Evolutionary conservation across 2,888 invertebrate genomes (phyloP).

Genomic region (Apamea anceps): DNA sequence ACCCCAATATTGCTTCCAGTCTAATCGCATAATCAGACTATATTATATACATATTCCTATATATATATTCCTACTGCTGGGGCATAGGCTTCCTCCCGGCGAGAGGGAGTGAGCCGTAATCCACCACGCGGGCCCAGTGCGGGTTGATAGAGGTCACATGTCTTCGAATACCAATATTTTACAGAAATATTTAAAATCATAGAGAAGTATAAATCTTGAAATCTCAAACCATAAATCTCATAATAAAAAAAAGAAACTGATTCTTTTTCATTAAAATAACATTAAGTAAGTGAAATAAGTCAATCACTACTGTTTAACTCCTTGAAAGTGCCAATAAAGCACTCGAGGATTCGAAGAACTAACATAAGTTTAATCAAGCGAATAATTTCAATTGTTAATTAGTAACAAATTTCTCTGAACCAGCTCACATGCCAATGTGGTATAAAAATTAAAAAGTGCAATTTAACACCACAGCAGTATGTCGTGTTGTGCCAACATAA

Average conservation of each 20-base stretch:
- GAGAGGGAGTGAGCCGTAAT: no score
- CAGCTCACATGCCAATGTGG: slow-evolving; percentile 75
- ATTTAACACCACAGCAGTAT: slow-evolving; percentile 79
- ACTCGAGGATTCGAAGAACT: slow-evolving; percentile 20
- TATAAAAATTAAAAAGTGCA: slow-evolving; percentile 82
- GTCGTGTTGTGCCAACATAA: slow-evolving; percentile 82
- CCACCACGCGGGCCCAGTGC: neutral
- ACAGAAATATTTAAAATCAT: neutral
- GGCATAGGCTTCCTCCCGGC: no score
- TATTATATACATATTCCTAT: no score
- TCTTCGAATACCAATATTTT: neutral
- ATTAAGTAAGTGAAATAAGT: neutral
- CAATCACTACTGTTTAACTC: slow-evolving; percentile 23
- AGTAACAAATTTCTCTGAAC: slow-evolving; percentile 65
- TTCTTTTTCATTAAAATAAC: neutral
- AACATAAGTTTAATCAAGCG: slow-evolving; percentile 32
- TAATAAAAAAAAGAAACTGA: neutral
- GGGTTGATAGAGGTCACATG: neutral
- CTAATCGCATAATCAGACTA: neutral
- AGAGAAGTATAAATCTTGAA: neutral
- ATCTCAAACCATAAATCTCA: neutral
- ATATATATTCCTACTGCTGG: no score
- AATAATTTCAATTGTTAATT: slow-evolving; percentile 59
- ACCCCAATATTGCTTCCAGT: neutral
- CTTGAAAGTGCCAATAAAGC: slow-evolving; percentile 38